Base-by-base conservation (phyloP, 2,888 invertebrate genomes). In the Nephrocerus scutellatus region DNA sequence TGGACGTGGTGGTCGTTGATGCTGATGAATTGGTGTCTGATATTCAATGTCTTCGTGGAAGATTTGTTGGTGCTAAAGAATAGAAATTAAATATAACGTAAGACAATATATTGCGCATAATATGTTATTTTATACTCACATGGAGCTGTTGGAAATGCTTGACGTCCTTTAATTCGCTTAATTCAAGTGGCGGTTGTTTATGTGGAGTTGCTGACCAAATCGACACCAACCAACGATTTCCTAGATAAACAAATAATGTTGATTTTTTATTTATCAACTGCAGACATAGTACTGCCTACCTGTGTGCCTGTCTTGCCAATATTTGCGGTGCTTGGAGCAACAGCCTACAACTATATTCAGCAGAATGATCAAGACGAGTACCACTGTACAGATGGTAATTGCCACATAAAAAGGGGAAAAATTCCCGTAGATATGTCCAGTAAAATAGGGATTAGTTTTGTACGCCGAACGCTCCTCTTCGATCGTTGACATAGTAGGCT, bases 381-480 rank as follows among this genome's bases (percentile, higher is more conserved):
- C 64, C 24, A 87, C 71, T 5, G 86, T 76, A 65, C 85, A 83
- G 62, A 90, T 76, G 18, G 82, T 79, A 47, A 90, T 81, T 13
- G 80, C 76, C 52, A 85, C 78, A 72, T 90, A 90, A 71, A 91
- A 90, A 29, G 82, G 77, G n/a, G 84, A 81, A 60, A 82, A 90
- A 67, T 89, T 82, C 43, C 85, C 82, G 66, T 73, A 76, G 20
- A 68, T 54, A 53, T 70, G 73, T 47, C 73, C 71, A 46, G 69
- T 70, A 49, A 74, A 78, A 54, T 74, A 77, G 29, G 78, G 77
- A 65, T 78, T 80, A 48, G 75, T 73, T 62, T 72, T 63, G 63
- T 76, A 80, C 45, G 72, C 77, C 38, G 72, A 66, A 53, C 74
- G 74, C 52, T 80, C 76, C 51, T 80, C 76, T 59, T 75, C 74